Conservation (phyloP, 2,797 vertebrate species). For the Enteromius thamalakanensis region DNA sequence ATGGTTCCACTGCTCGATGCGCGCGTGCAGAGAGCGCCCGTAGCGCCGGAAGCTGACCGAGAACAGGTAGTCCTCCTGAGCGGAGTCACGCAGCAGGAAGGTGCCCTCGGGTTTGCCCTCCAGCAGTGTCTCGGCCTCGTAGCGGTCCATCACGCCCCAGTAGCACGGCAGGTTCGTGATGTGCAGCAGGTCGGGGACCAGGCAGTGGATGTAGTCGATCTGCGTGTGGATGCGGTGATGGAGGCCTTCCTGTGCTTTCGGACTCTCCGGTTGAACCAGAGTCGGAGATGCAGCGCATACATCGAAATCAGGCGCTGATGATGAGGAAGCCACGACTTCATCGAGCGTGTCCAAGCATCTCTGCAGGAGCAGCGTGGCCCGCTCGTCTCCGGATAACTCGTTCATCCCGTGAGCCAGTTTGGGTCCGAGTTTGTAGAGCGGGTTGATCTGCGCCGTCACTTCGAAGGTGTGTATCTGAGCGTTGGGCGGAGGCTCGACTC, state of each 20-base stretch:
- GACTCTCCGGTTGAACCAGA: constrained; percentile 55
- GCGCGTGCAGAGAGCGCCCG: constrained; percentile 83
- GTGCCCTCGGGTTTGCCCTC: constrained; percentile 86
- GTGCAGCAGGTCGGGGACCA: constrained; percentile 83
- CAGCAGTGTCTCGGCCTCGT: constrained; percentile 82
- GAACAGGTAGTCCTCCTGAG: constrained; percentile 88
- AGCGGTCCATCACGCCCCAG: constrained; percentile 88
- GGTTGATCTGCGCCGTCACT: constrained; percentile 82
- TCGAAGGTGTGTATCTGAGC: constrained; percentile 87
- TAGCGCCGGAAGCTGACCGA: constrained; percentile 87
- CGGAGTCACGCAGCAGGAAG: constrained; percentile 84
- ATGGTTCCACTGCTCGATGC: constrained; percentile 88
- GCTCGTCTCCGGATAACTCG: constrained; percentile 73
- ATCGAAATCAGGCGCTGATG: constrained; percentile 52
- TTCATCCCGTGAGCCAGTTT: constrained; percentile 85
- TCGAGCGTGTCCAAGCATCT: constrained; percentile 82
- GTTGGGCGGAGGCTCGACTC: constrained; percentile 83
- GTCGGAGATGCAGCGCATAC: constrained; percentile 60
- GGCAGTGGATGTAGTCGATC: constrained; percentile 85
- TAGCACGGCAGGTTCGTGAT: constrained; percentile 84
- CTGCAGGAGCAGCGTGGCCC: constrained; percentile 75
- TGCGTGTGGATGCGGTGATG: constrained; percentile 83
- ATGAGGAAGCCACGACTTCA: constrained; percentile 68
- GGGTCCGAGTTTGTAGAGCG: constrained; percentile 82
- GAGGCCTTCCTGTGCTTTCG: constrained; percentile 69